Conservation (phyloP, 37 sponge, comb jelly and placozoan genomes). For the Lycopodina hypogea region DNA sequence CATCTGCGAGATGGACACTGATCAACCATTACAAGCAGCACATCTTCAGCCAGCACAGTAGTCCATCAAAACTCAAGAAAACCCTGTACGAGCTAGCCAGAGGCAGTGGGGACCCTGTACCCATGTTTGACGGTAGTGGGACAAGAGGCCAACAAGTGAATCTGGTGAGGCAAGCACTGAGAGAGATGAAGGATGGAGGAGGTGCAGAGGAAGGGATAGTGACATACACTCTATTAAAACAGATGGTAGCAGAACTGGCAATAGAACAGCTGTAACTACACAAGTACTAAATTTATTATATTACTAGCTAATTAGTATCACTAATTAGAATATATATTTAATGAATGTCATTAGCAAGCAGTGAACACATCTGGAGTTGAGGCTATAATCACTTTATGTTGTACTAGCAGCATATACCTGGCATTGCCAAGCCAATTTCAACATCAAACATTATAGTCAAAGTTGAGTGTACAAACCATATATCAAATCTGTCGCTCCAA, state of each 20-base stretch:
- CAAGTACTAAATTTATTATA: background rate
- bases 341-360: too few species aligned
- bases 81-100: slow-evolving; percentile 44
- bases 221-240: slow-evolving; percentile 32
- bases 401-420: too few species aligned
- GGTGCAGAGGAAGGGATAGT: background rate
- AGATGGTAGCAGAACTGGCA: slow-evolving; percentile 43
- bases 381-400: too few species aligned
- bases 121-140: background rate
- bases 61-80: slow-evolving; percentile 30
- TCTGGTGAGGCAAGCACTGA: slow-evolving; percentile 4
- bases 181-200: background rate
- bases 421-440: too few species aligned
- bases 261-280: slow-evolving; percentile 49
- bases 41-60: slow-evolving; percentile 38
- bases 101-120: background rate
- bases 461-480: too few species aligned
- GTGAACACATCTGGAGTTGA: too few species aligned
- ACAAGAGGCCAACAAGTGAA: background rate
- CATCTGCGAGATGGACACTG: slow-evolving; percentile 35
- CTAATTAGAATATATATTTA: too few species aligned
- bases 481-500: too few species aligned
- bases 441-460: too few species aligned
- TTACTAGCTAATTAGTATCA: too few species aligned
- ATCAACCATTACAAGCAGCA: slow-evolving; percentile 59